phyloP scores from a whole-genome alignment of 2,113 vertebrate genomes.

The Lepisosteus oculatus region DNA sequence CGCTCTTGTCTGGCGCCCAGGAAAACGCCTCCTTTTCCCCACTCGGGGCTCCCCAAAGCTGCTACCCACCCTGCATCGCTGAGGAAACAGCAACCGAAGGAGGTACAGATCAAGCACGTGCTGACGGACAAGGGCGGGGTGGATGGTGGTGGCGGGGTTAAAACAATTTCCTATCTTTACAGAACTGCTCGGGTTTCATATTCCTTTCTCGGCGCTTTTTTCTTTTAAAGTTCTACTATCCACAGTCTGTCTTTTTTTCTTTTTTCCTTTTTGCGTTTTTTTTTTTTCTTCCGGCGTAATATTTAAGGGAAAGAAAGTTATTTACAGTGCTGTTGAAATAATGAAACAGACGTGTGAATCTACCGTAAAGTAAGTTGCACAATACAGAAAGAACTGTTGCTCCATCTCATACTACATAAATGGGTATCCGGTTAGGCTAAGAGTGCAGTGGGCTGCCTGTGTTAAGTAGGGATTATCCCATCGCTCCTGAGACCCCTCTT shows the following conservation, averaged over 20 bases:
- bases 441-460: constrained; percentile 62
- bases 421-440: constrained; percentile 62
- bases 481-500: constrained; percentile 95
- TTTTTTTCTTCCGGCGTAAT: constrained; percentile 68
- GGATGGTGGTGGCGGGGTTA: constrained; percentile 53
- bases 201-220: constrained; percentile 60
- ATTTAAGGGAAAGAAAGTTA: constrained; percentile 83
- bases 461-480: constrained; percentile 97
- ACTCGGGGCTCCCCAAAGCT: background rate
- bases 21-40: background rate
- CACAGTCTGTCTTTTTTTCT: constrained; percentile 77
- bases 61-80: constrained; percentile 7
- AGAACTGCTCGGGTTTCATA: constrained; percentile 4
- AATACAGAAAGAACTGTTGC: constrained; percentile 86
- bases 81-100: constrained; percentile 5
- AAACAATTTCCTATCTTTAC: constrained; percentile 61
- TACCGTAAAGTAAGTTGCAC: constrained; percentile 97
- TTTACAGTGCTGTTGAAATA: constrained; percentile 99
- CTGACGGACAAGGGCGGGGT: constrained; percentile 19
- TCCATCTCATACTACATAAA: constrained; percentile 82
- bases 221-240: constrained; percentile 71
- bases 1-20: background rate
- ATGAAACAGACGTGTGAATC: constrained; percentile 97
- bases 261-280: constrained; percentile 56
- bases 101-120: background rate